Base-by-base conservation (phyloP, 2,113 vertebrate genomes). In the Amphiprion percula region DNA sequence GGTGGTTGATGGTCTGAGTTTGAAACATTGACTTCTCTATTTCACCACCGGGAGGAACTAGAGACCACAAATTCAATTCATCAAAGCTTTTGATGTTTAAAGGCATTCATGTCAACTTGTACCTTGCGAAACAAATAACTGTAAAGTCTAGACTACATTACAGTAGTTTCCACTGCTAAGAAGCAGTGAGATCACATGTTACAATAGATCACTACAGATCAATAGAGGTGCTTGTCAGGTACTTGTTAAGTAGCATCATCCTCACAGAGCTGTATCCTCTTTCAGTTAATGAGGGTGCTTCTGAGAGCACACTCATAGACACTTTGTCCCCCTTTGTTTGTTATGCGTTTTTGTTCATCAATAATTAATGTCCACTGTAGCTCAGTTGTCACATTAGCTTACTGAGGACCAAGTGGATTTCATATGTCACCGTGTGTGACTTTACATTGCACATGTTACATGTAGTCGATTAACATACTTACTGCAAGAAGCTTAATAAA, bases 301-400 rank as follows among this genome's bases (percentile, higher is more conserved):
- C 82, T 90, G 90, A 86, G 88, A 83, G 91, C 59, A 60, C 81
- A 86, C 92, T 95, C 92, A 93, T 85, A 93, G 92, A 94, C 91
- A 94, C 94, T 93, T 94, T 93, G 92, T 94, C 85, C 86, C 67
- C 85, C 87, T 92, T 92, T 94, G 93, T 95, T 93, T 94, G 90
- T 91, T 86, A 86, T 90, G 90, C 78, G 3, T 82, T 93, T 93
- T 91, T 86, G 56, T 21, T 80, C 54, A 90, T 96, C 82, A 95
- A 96, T 96, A 92, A 93, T 94, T 94, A 74, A 95, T 89, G 87
- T 79, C 23, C 75, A 80, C 92, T 91, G 78, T 85, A 90, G 90
- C 76, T 90, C 76, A 79, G 82, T 85, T 91, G 88, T 95, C 92
- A 89, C 73, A 76, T 88, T 75, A 86, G 87, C 80, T 89, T 64